Evolutionary conservation across 2,888 invertebrate species (phyloP), one percentile per base, ranked within the genome.

Genomic region (Scaptomyza reducta): DNA sequence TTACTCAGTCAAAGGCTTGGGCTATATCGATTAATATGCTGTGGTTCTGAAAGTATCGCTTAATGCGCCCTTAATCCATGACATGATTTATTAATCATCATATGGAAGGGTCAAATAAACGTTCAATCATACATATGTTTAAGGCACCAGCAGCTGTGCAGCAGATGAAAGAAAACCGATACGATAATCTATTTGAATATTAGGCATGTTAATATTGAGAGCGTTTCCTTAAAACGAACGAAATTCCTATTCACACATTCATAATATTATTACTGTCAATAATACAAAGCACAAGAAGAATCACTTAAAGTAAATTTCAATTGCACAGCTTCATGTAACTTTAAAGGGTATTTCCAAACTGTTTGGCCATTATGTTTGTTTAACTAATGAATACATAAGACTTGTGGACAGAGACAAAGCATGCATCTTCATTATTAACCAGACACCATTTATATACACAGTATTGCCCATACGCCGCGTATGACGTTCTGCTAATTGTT

Each of bases 401-500:
- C 41, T n/a, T 38, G 11, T 25, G 27, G 5, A 13, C n/a, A 27
- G 11, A 44, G 18, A 2, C 10, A 35, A 47, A 16, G 14, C 22
- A 25, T 31, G 22, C 29, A 33, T 47, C 45, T 41, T 46, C 33
- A 53, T 70, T 62, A 42, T 50, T 29, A 38, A 40, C 10, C 27
- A 13, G 44, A 10, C 38, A 27, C 22, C 7, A 38, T 22, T 18
- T 42, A 22, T 49, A 58, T 57, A 59, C 41, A 47, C 42, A 46
- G 41, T 47, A 72, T 66, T 56, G 61, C 55, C 73, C 59, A 83
- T 72, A 76, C 77, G 70, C 42, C 68, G 51, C 42, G 46, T 50
- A 27, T 51, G 59, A 41, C 55, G 70, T 41, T 45, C 57, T 67
- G 70, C 80, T 88, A 84, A 84, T 84, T 84, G 88, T 74, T 67